Evolutionary conservation across 2,888 invertebrate genomes (phyloP).

Genomic region (Strigamia maritima): DNA sequence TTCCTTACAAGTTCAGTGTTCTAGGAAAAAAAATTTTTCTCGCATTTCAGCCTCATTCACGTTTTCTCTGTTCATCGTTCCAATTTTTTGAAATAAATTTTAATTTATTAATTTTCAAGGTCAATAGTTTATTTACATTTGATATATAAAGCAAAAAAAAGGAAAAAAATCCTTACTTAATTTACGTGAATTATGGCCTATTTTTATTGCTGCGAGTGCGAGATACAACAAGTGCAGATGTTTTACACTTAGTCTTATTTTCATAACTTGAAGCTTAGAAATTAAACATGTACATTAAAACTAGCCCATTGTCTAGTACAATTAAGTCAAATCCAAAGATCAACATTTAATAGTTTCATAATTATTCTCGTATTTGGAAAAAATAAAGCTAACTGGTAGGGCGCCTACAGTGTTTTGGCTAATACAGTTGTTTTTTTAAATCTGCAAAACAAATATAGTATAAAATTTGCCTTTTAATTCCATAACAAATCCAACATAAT

Average conservation of each 20-base stretch:
- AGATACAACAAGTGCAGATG: not conserved
- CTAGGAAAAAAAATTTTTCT: not conserved
- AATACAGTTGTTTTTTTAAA: not conserved
- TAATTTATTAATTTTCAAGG: constrained; percentile 1
- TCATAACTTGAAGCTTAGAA: too few species aligned
- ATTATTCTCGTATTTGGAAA: not conserved
- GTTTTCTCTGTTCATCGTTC: constrained; percentile 6
- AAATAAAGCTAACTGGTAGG: not conserved
- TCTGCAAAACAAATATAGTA: not conserved
- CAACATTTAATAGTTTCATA: too few species aligned
- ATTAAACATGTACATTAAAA: too few species aligned
- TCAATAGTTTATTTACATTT: not conserved
- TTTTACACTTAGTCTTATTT: too few species aligned
- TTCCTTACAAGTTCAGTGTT: constrained; percentile 17
- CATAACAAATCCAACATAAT: too few species aligned
- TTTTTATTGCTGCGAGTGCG: not conserved
- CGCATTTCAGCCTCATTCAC: not conserved
- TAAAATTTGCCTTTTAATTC: too few species aligned
- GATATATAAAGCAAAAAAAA: too few species aligned
- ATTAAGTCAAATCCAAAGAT: too few species aligned
- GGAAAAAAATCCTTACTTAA: not conserved
- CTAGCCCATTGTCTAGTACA: too few species aligned
- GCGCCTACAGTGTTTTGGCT: not conserved
- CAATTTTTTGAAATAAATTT: not conserved
- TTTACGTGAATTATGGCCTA: not conserved